phyloP scores from a whole-genome alignment of 2,113 vertebrate species.

The Peromyscus leucopus region DNA sequence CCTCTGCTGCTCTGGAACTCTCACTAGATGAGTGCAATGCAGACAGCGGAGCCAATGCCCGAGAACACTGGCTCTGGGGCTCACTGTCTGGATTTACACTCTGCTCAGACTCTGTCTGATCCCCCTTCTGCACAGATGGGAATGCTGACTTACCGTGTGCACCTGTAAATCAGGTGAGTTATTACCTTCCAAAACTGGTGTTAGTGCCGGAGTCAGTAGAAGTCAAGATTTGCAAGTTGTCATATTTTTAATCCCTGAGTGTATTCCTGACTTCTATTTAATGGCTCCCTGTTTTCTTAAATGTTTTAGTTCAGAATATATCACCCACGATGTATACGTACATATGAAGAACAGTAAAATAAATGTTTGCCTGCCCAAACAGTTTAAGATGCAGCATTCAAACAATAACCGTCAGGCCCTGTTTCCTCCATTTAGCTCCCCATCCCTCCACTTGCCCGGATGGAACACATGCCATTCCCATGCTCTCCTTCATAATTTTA shows the following conservation, averaged over 20 bases:
- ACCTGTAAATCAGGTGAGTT: neutral
- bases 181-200: neutral
- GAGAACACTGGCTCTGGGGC: neutral
- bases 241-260: neutral
- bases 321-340: neutral
- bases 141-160: neutral
- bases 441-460: neutral
- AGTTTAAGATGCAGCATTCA: neutral
- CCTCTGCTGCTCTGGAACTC: neutral
- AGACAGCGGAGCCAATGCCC: neutral
- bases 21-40: neutral
- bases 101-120: neutral
- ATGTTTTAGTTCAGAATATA: conserved; percentile 53
- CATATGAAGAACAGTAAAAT: neutral
- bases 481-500: conserved; percentile 38
- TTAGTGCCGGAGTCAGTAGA: neutral
- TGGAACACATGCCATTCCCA: neutral
- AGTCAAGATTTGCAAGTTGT: neutral
- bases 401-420: neutral
- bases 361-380: neutral
- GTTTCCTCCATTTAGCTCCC: neutral
- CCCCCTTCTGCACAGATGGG: neutral
- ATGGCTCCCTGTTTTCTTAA: conserved; percentile 31
- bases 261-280: neutral
- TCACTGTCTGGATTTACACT: neutral